Percentiles rank a stretch among this genome's conserved stretches.
Conservation (phyloP, 2,113 vertebrate genomes). For the Microcebus griseorufus region DNA sequence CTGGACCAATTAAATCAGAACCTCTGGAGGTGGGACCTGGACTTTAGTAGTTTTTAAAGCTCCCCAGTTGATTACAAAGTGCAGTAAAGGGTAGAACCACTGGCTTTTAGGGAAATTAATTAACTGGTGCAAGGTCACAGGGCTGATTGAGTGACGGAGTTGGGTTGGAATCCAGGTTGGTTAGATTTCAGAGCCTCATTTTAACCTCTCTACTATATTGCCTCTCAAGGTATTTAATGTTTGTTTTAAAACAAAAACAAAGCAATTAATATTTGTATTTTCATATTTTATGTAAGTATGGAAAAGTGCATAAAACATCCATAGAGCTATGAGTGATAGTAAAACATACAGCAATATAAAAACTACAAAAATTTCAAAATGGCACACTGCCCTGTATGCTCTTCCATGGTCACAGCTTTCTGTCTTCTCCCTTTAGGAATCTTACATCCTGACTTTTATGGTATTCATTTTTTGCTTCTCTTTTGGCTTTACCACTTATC, state of each 20-base stretch:
- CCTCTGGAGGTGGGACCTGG: not conserved
- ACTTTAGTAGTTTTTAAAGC: not conserved
- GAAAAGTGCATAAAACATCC: not conserved
- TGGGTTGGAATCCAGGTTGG: not conserved
- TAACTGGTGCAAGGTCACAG: not conserved
- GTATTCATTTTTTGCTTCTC: not conserved
- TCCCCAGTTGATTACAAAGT: not conserved
- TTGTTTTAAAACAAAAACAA: not conserved
- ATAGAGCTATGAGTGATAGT: not conserved
- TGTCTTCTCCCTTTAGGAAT: not conserved
- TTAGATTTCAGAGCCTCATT: not conserved
- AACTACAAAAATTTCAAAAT: not conserved
- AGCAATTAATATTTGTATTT: not conserved
- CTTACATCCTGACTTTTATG: not conserved
- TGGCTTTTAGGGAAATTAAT: not conserved
- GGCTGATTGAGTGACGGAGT: not conserved
- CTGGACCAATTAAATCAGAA: not conserved
- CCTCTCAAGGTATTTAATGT: not conserved
- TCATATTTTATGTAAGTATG: not conserved
- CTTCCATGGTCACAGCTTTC: not conserved
- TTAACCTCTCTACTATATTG: not conserved
- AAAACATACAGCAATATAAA: not conserved
- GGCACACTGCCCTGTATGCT: not conserved
- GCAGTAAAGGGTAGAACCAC: not conserved
- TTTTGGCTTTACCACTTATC: not conserved